A percentile compares a stretch with the other conserved stretches of the same genome.
These are phyloP conservation scores for Hassar affinis DNA, from an alignment of 2,113 vertebrate species.

Conservation along the genomic window DNA sequence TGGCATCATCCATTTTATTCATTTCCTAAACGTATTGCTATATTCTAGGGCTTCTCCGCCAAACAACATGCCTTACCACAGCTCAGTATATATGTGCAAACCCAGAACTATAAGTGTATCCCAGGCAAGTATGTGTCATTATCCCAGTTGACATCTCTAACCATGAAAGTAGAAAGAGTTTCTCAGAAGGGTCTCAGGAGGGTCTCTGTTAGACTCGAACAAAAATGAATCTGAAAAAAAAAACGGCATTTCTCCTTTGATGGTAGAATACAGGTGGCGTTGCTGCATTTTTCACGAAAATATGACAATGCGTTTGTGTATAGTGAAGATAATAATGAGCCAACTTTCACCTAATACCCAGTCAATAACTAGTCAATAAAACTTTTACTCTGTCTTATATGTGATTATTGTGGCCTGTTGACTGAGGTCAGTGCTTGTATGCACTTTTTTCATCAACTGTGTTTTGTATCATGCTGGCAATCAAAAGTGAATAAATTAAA, in stretches of 20 bases:
- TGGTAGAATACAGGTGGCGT: not conserved
- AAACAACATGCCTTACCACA: not conserved
- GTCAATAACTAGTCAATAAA: not conserved
- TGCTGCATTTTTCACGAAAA: not conserved
- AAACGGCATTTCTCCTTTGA: not conserved
- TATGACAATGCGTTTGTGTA: too few relatives aligned
- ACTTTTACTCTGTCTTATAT: not conserved
- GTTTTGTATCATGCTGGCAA: conserved; percentile 21
- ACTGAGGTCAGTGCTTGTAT: not conserved
- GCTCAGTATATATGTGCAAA: not conserved
- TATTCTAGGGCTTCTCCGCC: not conserved
- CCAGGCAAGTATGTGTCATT: not conserved
- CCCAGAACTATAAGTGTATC: not conserved
- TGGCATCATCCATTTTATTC: not conserved
- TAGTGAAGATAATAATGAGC: not conserved
- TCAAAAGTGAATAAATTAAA: not conserved
- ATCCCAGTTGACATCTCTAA: not conserved
- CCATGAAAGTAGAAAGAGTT: not conserved
- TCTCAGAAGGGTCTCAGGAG: not conserved
- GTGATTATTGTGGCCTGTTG: not conserved
- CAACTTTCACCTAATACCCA: not conserved
- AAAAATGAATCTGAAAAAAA: not conserved
- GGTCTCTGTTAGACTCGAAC: too few relatives aligned
- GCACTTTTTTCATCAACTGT: not conserved
- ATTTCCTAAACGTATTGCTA: not conserved